Percentiles rank a stretch among this genome's conserved stretches.
Evolutionary conservation across 2,113 vertebrate genomes (phyloP).

Genomic region (Thamnophis sirtalis): DNA sequence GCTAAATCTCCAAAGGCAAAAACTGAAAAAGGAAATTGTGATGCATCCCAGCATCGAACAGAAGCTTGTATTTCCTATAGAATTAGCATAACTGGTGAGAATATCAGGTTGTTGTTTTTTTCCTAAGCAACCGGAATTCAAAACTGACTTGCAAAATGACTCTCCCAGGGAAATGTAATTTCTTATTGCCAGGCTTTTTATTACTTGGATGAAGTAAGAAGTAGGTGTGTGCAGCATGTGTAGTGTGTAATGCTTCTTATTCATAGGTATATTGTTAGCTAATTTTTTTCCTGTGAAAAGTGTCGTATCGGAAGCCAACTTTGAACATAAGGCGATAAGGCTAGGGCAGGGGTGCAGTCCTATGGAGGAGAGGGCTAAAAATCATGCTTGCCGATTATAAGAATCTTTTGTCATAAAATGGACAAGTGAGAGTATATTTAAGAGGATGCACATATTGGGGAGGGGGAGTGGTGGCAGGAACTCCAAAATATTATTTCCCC

Average conservation of each 20-base stretch:
- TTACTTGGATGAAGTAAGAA: neutral
- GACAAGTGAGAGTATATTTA: neutral
- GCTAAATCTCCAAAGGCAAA: constrained; percentile 53
- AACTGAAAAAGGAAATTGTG: constrained; percentile 52
- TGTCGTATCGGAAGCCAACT: neutral
- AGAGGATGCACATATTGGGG: neutral
- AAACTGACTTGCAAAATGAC: constrained; percentile 67
- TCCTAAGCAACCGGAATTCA: constrained; percentile 56
- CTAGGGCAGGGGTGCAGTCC: neutral
- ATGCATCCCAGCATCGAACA: constrained; percentile 60
- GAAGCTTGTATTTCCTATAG: constrained; percentile 58
- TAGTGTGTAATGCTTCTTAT: neutral
- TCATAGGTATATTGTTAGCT: constrained; percentile 5
- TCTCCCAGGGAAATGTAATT: constrained; percentile 52
- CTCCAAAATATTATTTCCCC: neutral
- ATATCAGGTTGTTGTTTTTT: constrained; percentile 43
- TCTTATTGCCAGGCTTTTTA: neutral
- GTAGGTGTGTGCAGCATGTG: neutral
- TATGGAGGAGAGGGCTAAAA: neutral
- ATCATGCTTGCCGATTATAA: neutral
- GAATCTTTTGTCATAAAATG: neutral
- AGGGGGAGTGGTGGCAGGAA: neutral
- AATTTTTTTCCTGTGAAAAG: constrained; percentile 31
- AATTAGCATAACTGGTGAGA: constrained; percentile 45
- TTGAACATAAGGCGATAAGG: neutral